A percentile compares a stretch with the other conserved stretches of the same genome.
Evolutionary conservation across 2,797 vertebrate genomes (phyloP).

Genomic region (Xerus rutilus): DNA sequence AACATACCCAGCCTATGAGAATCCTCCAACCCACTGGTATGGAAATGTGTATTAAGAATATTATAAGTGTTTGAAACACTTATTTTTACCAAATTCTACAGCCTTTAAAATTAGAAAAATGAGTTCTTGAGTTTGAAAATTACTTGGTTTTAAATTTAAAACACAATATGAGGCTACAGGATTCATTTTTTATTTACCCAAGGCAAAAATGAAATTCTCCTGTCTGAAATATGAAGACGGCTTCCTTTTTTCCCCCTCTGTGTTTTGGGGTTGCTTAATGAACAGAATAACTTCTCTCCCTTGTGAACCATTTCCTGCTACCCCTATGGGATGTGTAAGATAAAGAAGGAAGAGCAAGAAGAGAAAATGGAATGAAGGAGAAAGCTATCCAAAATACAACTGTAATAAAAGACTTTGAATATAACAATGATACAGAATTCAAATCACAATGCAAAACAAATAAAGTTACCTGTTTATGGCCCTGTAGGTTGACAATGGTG

Average conservation of each 20-base stretch:
- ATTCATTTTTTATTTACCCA: conserved; percentile 60
- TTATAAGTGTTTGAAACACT: not conserved
- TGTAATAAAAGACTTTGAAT: not conserved
- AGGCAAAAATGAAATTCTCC: conserved; percentile 29
- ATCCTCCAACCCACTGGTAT: not conserved
- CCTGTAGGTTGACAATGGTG: not conserved
- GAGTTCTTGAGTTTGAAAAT: conserved; percentile 13
- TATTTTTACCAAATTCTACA: not conserved
- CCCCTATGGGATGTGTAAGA: not conserved
- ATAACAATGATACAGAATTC: not conserved
- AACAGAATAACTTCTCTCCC: conserved; percentile 37
- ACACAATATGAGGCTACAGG: not conserved
- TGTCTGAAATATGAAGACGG: not conserved
- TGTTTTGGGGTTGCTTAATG: conserved; percentile 38
- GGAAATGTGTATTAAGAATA: not conserved
- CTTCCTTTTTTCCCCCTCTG: not conserved
- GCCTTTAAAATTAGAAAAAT: conserved; percentile 51
- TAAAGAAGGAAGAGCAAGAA: not conserved
- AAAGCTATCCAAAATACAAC: not conserved
- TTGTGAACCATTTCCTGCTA: not conserved
- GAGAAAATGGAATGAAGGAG: not conserved
- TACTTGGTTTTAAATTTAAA: conserved; percentile 42
- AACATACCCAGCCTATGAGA: not conserved
- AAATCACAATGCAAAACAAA: conserved; percentile 45
- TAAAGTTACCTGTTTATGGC: not conserved